Evolutionary conservation across 2,797 vertebrate species (phyloP).

Genomic region (Anguilla marmorata): DNA sequence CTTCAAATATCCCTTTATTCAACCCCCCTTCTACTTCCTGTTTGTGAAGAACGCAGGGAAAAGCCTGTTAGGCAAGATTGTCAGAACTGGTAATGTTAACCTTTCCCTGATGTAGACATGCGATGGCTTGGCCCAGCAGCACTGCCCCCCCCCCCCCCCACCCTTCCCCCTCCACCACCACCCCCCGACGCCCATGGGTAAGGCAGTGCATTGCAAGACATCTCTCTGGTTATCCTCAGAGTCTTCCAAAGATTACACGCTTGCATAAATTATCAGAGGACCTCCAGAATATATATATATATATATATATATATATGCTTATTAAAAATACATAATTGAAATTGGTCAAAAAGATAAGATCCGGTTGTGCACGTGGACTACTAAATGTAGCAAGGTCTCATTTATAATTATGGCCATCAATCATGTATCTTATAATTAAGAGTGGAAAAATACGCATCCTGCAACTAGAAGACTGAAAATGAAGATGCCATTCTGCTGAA

Average conservation of each 20-base stretch:
- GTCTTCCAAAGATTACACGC: conserved; percentile 2
- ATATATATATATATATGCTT: conserved; percentile 3
- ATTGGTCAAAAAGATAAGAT: conserved; percentile 33
- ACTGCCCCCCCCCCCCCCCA: conserved; percentile 39
- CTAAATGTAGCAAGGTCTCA: conserved; percentile 49
- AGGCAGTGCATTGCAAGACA: conserved; percentile 14
- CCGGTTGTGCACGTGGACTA: conserved; percentile 28
- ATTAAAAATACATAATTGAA: conserved; percentile 33
- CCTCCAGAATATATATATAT: neutral
- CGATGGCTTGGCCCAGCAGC: conserved; percentile 67
- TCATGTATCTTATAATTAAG: conserved; percentile 40
- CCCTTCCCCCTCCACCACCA: conserved; percentile 29
- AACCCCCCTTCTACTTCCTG: conserved; percentile 41
- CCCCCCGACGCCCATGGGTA: conserved; percentile 14
- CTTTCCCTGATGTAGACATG: conserved; percentile 70
- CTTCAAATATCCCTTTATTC: conserved; percentile 36
- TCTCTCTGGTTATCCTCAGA: conserved; percentile 29
- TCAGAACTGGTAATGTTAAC: conserved; percentile 69
- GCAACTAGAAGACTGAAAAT: conserved; percentile 38
- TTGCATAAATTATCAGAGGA: conserved; percentile 16
- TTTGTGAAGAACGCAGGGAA: conserved; percentile 58
- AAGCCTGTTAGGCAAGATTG: conserved; percentile 69
- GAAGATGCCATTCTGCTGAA: conserved; percentile 24
- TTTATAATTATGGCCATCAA: conserved; percentile 50
- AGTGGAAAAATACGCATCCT: conserved; percentile 27